Conservation (phyloP, 1,140 invertebrate genomes). For the Nilaparvata lugens region DNA sequence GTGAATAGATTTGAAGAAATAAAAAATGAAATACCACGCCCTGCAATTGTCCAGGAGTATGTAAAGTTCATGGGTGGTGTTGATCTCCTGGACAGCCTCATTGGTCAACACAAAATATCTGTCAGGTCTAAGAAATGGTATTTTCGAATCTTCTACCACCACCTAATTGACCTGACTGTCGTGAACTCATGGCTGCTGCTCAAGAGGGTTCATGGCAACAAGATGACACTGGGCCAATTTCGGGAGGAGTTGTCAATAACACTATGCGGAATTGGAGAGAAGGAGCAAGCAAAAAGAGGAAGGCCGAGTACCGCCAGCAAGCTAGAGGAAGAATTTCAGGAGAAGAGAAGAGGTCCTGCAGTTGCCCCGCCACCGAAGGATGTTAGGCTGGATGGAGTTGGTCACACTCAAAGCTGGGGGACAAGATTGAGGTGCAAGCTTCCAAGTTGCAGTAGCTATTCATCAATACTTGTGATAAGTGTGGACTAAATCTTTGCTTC, state of each 20-base stretch:
- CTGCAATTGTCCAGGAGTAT: slow-evolving; percentile 37
- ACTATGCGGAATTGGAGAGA: background rate
- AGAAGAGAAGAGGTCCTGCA: no score
- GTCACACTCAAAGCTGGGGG: no score
- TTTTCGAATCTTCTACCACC: slow-evolving; percentile 36
- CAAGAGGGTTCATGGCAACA: background rate
- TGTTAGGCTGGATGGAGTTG: no score
- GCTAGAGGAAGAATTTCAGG: no score
- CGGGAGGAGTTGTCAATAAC: background rate
- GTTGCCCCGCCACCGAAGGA: no score
- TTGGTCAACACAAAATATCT: slow-evolving; percentile 35
- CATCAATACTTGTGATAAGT: no score
- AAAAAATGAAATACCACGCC: slow-evolving; percentile 31
- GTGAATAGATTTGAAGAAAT: slow-evolving; percentile 14
- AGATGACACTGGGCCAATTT: background rate
- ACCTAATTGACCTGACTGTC: slow-evolving; percentile 35
- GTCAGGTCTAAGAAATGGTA: slow-evolving; percentile 37
- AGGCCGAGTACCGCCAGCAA: background rate
- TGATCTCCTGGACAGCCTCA: slow-evolving; percentile 35
- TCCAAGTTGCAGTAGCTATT: no score
- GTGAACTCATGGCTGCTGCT: slow-evolving; percentile 28
- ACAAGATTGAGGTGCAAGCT: no score
- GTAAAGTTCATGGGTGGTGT: slow-evolving; percentile 41
- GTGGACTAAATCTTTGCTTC: no score
- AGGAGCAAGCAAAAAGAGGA: background rate